Evolutionary conservation across 2,888 invertebrate genomes (phyloP).

Genomic region (Orchesellides sinensis): DNA sequence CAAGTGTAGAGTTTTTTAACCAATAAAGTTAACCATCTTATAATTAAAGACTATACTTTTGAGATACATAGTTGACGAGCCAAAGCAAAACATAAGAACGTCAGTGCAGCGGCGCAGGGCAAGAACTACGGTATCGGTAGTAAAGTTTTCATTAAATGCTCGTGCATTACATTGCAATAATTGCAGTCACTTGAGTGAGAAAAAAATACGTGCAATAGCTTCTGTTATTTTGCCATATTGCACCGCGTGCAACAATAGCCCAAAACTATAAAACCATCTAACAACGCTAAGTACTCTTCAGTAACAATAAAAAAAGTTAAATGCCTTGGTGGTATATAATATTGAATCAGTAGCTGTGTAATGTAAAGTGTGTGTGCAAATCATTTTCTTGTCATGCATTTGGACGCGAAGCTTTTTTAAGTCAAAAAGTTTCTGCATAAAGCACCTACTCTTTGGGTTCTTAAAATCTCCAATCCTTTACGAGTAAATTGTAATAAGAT

Average conservation of each 20-base stretch:
- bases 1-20: not conserved
- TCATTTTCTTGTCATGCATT: not conserved
- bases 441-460: not conserved
- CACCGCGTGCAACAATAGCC: too few species aligned
- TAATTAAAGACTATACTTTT: not conserved
- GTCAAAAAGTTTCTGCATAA: not conserved
- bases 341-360: too few species aligned
- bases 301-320: too few species aligned
- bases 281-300: too few species aligned
- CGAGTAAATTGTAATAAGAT: too few species aligned
- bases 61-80: not conserved
- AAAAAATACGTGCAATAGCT: not conserved
- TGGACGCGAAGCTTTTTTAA: not conserved
- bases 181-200: not conserved
- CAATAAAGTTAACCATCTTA: not conserved
- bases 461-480: too few species aligned
- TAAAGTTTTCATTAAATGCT: not conserved
- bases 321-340: not conserved
- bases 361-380: not conserved
- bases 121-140: not conserved
- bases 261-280: too few species aligned
- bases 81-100: not conserved
- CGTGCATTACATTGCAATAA: not conserved
- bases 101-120: not conserved
- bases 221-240: not conserved